Evolutionary conservation across 2,888 invertebrate species (phyloP).

Genomic region (Chrysotoxum bicinctum): DNA sequence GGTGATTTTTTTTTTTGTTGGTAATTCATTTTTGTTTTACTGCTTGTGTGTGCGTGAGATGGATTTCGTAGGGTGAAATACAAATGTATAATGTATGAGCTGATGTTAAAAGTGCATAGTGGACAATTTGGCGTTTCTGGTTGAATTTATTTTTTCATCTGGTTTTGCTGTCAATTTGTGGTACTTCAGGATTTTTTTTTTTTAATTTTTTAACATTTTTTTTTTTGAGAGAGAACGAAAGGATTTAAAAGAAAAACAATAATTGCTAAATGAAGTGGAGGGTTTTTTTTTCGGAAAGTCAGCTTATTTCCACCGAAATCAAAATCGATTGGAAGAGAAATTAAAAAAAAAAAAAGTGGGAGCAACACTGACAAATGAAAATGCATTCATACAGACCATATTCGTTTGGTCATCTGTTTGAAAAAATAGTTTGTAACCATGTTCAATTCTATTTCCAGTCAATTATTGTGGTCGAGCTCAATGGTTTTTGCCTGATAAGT

Average conservation of each 20-base stretch:
- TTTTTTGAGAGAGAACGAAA: not conserved
- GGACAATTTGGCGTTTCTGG: slow-evolving; percentile 36
- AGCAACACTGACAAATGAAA: not conserved
- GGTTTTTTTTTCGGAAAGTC: not conserved
- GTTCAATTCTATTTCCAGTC: too few relatives aligned
- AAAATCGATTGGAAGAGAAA: too few relatives aligned
- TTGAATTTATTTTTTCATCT: slow-evolving; percentile 27
- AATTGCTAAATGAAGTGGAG: slow-evolving; percentile 20
- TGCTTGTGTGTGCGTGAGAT: slow-evolving; percentile 26
- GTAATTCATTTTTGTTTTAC: not conserved
- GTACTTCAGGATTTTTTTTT: not conserved
- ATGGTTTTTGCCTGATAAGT: too few relatives aligned
- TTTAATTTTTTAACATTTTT: not conserved
- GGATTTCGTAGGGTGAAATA: not conserved
- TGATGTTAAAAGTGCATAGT: slow-evolving; percentile 12
- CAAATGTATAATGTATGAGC: not conserved
- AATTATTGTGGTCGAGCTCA: too few relatives aligned
- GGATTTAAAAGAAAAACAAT: slow-evolving; percentile 9
- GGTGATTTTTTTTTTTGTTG: slow-evolving; percentile 2
- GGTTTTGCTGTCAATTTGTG: slow-evolving; percentile 29
- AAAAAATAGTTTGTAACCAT: too few relatives aligned
- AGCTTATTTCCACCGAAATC: not conserved
- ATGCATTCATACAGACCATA: not conserved
- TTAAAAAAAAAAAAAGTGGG: too few relatives aligned
- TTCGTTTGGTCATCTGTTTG: too few relatives aligned